Percentiles rank a stretch among this genome's conserved stretches.
Conservation (phyloP, 2,797 vertebrate genomes). For the Diplodus puntazzo region DNA sequence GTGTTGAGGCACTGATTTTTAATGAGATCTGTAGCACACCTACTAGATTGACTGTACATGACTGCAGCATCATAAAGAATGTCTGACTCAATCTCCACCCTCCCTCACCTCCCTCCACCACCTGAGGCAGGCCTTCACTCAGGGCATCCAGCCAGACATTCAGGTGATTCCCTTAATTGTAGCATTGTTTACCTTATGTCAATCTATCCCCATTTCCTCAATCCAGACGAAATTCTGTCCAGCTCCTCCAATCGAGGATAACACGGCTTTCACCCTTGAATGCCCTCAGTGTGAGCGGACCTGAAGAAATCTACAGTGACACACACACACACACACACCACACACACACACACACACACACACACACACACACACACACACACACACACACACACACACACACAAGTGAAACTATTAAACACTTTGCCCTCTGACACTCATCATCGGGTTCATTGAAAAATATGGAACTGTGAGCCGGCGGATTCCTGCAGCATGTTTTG, state of each 20-base stretch:
- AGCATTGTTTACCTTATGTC: constrained; percentile 45
- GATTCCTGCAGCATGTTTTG: constrained; percentile 63
- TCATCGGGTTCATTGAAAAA: constrained; percentile 40
- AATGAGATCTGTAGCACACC: background rate
- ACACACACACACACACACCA: too few species aligned
- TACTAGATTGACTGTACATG: background rate
- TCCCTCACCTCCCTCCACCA: constrained; percentile 28
- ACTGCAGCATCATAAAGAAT: constrained; percentile 28
- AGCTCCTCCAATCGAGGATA: constrained; percentile 32
- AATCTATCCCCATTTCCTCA: constrained; percentile 60
- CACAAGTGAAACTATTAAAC: constrained; percentile 51
- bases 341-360: too few species aligned
- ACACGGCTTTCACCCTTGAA: constrained; percentile 36
- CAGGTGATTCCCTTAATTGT: constrained; percentile 40
- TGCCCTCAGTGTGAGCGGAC: constrained; percentile 35
- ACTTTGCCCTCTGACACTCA: constrained; percentile 56
- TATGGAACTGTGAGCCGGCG: constrained; percentile 40
- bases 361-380: too few species aligned
- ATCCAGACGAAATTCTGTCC: constrained; percentile 39
- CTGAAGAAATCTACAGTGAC: constrained; percentile 29
- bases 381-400: constrained; percentile 26
- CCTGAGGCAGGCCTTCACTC: constrained; percentile 37
- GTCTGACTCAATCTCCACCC: constrained; percentile 7
- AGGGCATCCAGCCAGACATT: constrained; percentile 31
- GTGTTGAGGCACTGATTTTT: background rate